Conservation (phyloP, 2,113 vertebrate genomes). For the Apteryx mantelli region DNA sequence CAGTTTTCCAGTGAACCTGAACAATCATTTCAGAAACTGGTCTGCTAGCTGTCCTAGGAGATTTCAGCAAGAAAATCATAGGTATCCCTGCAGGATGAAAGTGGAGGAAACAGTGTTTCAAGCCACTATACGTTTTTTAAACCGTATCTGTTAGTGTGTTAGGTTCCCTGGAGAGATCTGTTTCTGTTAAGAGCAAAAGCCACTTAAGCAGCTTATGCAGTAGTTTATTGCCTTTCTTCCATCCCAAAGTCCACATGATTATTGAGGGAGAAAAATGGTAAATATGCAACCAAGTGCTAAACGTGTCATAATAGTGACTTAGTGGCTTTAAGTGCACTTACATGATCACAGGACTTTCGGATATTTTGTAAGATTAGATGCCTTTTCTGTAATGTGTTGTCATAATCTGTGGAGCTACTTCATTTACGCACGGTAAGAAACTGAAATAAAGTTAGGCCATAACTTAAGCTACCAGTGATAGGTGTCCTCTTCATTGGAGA, state of each 20-base stretch:
- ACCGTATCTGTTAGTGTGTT: background rate
- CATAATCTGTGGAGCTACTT: background rate
- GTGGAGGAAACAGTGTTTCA: background rate
- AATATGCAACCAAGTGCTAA: background rate
- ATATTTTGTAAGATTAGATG: background rate
- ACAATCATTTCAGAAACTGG: background rate
- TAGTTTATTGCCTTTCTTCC: background rate
- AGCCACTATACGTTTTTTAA: background rate
- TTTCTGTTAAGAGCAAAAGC: constrained; percentile 11
- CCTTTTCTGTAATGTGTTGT: background rate
- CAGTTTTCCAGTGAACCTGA: background rate
- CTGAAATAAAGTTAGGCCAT: background rate
- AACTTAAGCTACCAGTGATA: background rate
- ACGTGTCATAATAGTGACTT: background rate
- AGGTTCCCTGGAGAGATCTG: background rate
- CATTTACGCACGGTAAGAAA: background rate
- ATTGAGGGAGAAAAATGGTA: background rate
- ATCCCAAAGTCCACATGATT: background rate
- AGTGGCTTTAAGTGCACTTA: background rate
- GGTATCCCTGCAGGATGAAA: background rate
- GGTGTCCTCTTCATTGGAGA: background rate
- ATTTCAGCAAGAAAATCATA: background rate
- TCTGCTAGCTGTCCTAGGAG: background rate
- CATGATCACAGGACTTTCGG: background rate
- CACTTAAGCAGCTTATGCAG: background rate